Base-by-base conservation (phyloP, 2,888 invertebrate species). In the Phytoseiulus persimilis region DNA sequence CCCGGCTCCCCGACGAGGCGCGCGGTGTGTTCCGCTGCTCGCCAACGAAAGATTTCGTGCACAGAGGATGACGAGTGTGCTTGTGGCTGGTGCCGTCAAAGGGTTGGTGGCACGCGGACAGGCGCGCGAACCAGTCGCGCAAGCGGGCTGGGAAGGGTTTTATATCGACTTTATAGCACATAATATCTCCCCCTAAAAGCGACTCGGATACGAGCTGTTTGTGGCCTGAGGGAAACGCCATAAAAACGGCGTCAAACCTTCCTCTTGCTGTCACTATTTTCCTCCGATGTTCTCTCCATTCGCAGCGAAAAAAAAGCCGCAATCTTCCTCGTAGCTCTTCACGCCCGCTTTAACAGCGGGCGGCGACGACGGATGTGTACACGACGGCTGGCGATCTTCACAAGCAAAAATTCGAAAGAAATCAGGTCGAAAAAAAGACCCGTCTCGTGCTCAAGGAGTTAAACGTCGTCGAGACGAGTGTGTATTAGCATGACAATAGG, bases 141-240 rank as follows among this genome's bases (percentile, higher is more conserved):
- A n/a, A n/a, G n/a, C n/a, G 46, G 9, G 46, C 65, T 6, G 65
- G 65, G 65, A 65, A 65, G 65, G 18, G 65, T 65, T 65, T 65
- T 65, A 65, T 65, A 65, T 65, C 65, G 65, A 65, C 65, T 65
- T 65, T 65, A 65, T 65, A 65, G 65, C 65, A 65, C 65, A 65
- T 65, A 65, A 65, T 65, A 65, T 65, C 65, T 65, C 65, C 65
- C 65, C 65, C 65, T 65, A 65, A 65, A 65, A 65, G 65, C 65
- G 65, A 65, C 65, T 65, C 65, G 65, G 65, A 65, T 14, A 65
- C 65, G 65, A 65, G 65, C 65, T 65, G 65, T 65, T 65, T 65
- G 65, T 65, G 65, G 65, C 65, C 65, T 65, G 1, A 65, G 65
- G 65, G 65, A 65, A 65, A 65, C 65, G 65, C 65, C 65, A 65